Evolutionary conservation across 2,797 vertebrate species (phyloP).

Genomic region (Simalia tracyae): DNA sequence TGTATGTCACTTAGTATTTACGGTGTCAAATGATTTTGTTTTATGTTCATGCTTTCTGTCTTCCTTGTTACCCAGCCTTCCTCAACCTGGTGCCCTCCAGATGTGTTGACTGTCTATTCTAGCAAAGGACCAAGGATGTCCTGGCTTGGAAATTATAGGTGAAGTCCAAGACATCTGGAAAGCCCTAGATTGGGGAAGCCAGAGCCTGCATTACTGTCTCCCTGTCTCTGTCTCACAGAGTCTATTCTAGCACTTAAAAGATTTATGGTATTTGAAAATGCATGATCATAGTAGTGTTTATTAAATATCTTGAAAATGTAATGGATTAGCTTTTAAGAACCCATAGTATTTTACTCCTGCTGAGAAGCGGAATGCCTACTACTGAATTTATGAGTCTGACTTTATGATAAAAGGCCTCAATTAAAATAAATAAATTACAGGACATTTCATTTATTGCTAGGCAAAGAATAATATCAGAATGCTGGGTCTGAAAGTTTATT

Average conservation of each 20-base stretch:
- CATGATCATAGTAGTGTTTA: conserved; percentile 18
- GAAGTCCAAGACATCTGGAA: neutral
- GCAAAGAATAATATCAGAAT: conserved; percentile 25
- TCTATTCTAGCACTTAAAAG: neutral
- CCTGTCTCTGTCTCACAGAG: neutral
- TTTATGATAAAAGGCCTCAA: conserved; percentile 25
- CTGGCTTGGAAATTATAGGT: neutral
- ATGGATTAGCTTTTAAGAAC: conserved; percentile 28
- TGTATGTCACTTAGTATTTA: neutral
- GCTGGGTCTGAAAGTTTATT: conserved; percentile 14
- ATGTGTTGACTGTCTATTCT: neutral
- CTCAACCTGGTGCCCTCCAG: neutral
- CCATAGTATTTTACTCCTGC: conserved; percentile 20
- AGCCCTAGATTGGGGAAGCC: neutral
- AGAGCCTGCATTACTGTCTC: neutral
- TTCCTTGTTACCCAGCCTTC: neutral
- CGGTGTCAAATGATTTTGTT: neutral
- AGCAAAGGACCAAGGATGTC: neutral
- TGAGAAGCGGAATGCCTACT: conserved; percentile 17
- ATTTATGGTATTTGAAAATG: conserved; percentile 27
- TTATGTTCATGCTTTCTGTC: neutral
- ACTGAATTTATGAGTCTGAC: conserved; percentile 33
- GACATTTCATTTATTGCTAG: conserved; percentile 25
- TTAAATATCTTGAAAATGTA: conserved; percentile 26
- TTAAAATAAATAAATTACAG: conserved; percentile 35